These are phyloP conservation scores for Fulica atra DNA, from an alignment of 2,113 vertebrate genomes.

Conservation along the genomic window DNA sequence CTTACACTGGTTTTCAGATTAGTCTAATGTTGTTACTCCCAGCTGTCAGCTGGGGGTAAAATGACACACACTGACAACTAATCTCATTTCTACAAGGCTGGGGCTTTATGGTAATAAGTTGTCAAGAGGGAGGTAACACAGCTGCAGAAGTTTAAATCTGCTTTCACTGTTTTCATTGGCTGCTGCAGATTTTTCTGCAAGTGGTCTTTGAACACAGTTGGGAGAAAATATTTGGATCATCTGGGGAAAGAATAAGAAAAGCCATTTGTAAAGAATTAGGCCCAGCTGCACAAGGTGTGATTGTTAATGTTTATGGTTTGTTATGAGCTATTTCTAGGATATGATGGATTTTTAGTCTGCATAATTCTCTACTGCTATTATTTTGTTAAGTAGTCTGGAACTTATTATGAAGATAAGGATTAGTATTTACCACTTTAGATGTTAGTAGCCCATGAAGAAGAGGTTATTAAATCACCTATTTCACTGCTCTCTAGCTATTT, in stretches of 20 bases:
- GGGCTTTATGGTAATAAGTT: background rate
- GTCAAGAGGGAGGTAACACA: background rate
- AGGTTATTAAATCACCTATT: conserved; percentile 4
- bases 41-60: background rate
- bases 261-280: background rate
- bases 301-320: background rate
- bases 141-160: background rate
- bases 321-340: background rate
- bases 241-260: background rate
- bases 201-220: background rate
- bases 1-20: background rate
- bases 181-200: background rate
- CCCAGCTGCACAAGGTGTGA: background rate
- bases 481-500: background rate
- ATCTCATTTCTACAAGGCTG: background rate
- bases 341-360: background rate
- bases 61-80: background rate
- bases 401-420: background rate
- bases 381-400: background rate
- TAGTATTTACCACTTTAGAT: background rate
- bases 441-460: background rate
- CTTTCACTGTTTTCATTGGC: background rate
- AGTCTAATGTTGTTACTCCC: background rate
- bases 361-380: background rate
- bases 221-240: background rate